phyloP scores from a whole-genome alignment of 2,888 invertebrate species.

The Timema podura region DNA sequence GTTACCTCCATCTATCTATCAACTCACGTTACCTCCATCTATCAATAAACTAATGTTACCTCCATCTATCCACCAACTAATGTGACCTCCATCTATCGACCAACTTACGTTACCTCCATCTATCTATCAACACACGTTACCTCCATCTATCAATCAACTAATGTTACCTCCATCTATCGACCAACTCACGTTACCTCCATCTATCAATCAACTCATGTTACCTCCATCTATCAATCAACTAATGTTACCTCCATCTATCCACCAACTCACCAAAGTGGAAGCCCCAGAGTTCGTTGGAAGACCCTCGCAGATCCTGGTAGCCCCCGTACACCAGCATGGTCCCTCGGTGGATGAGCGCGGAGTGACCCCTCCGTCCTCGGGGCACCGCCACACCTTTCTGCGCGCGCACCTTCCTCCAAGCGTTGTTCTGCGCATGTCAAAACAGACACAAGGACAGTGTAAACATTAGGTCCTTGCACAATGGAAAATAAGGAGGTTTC shows the following conservation, averaged over 20 bases:
- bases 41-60: too few species aligned
- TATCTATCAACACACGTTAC: too few species aligned
- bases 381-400: slow-evolving; percentile 57
- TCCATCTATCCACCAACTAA: too few species aligned
- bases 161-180: too few species aligned
- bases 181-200: too few species aligned
- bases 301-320: slow-evolving; percentile 79
- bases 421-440: slow-evolving; percentile 46
- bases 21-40: not conserved
- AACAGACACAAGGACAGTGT: too few species aligned
- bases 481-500: too few species aligned
- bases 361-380: slow-evolving; percentile 77
- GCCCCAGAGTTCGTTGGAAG: slow-evolving; percentile 81
- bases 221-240: not conserved
- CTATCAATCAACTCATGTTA: too few species aligned
- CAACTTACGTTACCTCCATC: too few species aligned
- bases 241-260: slow-evolving; percentile 12
- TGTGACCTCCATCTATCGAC: too few species aligned
- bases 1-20: too few species aligned
- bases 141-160: not conserved
- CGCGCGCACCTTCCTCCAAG: slow-evolving; percentile 57
- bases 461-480: too few species aligned
- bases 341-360: slow-evolving; percentile 71
- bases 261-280: slow-evolving; percentile 74
- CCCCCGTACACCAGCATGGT: slow-evolving; percentile 84